These are phyloP conservation scores for Agonopterix arenella DNA, from an alignment of 2,888 invertebrate genomes.

Conservation along the genomic window DNA sequence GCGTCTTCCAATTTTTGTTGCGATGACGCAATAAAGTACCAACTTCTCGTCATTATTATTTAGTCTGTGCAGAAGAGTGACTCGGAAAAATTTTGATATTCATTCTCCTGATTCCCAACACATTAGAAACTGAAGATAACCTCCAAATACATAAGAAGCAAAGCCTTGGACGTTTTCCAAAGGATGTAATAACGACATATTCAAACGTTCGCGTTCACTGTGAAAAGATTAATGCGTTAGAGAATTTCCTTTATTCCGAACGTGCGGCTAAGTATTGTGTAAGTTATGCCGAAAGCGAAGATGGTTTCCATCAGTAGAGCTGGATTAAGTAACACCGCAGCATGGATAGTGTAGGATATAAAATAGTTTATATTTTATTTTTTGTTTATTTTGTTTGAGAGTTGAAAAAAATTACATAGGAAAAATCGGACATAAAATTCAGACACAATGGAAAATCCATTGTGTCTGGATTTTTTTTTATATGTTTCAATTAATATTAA, in stretches of 20 bases:
- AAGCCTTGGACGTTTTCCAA: slow-evolving; percentile 30
- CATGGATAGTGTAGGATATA: too few relatives aligned
- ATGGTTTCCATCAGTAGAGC: too few relatives aligned
- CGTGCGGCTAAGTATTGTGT: slow-evolving; percentile 2
- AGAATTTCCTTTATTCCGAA: slow-evolving; percentile 12
- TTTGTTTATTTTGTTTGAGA: too few relatives aligned
- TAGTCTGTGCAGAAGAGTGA: background rate
- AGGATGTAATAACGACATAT: slow-evolving; percentile 32
- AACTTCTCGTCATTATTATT: background rate
- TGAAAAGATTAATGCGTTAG: slow-evolving; percentile 27
- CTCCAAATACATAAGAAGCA: slow-evolving; percentile 4
- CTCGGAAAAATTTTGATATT: background rate
- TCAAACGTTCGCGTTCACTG: slow-evolving; percentile 23
- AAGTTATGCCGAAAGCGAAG: too few relatives aligned
- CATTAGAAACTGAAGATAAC: background rate
- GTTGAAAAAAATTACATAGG: too few relatives aligned
- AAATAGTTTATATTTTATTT: too few relatives aligned
- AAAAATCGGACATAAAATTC: too few relatives aligned
- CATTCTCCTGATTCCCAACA: background rate
- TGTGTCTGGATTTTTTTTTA: too few relatives aligned
- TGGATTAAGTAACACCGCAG: too few relatives aligned
- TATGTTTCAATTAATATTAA: too few relatives aligned
- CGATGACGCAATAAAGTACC: background rate
- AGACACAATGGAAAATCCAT: too few relatives aligned
- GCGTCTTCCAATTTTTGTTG: background rate